These are phyloP conservation scores for Agrypnus murinus DNA, from an alignment of 2,888 invertebrate species.

Conservation along the genomic window DNA sequence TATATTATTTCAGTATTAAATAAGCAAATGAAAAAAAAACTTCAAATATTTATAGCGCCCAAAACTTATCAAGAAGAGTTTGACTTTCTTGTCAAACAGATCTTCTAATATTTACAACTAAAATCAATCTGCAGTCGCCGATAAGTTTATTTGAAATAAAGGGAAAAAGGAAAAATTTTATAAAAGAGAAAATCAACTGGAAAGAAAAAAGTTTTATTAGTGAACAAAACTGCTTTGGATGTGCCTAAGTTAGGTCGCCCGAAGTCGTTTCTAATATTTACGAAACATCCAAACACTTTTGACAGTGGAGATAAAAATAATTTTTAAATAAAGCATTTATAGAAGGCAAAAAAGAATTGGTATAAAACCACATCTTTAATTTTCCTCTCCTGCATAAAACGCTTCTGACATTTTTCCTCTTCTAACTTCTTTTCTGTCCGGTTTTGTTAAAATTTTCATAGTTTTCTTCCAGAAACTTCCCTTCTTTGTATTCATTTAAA, in stretches of 20 bases:
- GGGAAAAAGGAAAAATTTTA: neutral
- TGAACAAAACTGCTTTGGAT: slow-evolving; percentile 8
- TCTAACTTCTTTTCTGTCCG: no score
- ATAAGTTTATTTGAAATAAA: slow-evolving; percentile 20
- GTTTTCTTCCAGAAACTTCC: neutral
- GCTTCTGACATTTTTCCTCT: neutral
- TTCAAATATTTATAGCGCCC: neutral
- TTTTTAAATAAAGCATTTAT: slow-evolving; percentile 25
- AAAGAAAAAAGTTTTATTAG: slow-evolving; percentile 9
- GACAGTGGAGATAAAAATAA: slow-evolving; percentile 26
- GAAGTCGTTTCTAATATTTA: slow-evolving; percentile 22
- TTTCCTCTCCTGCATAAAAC: no score
- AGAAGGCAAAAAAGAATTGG: slow-evolving; percentile 1
- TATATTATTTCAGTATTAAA: neutral
- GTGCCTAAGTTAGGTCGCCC: slow-evolving; percentile 18
- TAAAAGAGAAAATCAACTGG: neutral
- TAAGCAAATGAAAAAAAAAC: neutral
- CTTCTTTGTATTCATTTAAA: neutral
- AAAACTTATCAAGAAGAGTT: neutral
- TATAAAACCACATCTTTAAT: neutral
- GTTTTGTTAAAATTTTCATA: neutral
- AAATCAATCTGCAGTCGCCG: slow-evolving; percentile 21
- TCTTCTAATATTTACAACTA: slow-evolving; percentile 18
- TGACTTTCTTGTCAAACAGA: slow-evolving; percentile 24
- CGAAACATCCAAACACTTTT: slow-evolving; percentile 24